A percentile compares a stretch with the other conserved stretches of the same genome.
Conservation (phyloP, 2,797 vertebrate genomes). For the Hoplostethus mediterraneus region DNA sequence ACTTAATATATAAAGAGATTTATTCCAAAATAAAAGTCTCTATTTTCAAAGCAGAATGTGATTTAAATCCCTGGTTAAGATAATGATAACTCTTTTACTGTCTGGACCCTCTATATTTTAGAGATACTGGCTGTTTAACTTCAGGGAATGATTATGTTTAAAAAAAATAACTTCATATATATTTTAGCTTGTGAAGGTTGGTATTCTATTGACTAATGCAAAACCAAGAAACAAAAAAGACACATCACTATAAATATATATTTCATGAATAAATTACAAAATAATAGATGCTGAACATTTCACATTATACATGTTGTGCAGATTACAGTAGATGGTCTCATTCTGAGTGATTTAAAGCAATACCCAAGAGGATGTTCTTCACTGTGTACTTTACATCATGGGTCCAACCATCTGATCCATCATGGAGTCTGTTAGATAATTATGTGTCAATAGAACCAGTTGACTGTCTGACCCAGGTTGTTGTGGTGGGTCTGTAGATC, state of each 20-base stretch:
- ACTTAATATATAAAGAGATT: background rate
- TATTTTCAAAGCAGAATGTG: too few relatives aligned
- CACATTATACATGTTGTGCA: constrained; percentile 2
- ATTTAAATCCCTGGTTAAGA: too few relatives aligned
- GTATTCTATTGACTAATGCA: background rate
- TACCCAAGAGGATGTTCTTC: too few relatives aligned
- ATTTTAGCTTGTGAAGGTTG: background rate
- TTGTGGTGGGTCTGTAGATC: too few relatives aligned
- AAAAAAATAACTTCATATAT: background rate
- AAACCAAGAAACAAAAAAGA: background rate
- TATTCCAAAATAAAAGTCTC: constrained; percentile 11
- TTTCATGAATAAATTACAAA: constrained; percentile 38
- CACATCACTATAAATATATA: background rate
- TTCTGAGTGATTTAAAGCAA: background rate
- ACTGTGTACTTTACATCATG: too few relatives aligned
- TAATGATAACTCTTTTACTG: too few relatives aligned
- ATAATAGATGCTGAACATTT: constrained; percentile 7
- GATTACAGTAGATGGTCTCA: constrained; percentile 2
- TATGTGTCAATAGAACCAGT: too few relatives aligned
- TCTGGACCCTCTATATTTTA: too few relatives aligned
- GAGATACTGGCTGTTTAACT: too few relatives aligned
- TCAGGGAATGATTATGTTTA: background rate
- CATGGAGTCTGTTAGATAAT: too few relatives aligned
- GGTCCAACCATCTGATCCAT: too few relatives aligned
- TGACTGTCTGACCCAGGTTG: too few relatives aligned